Conservation (phyloP, 35 echinoderm and acorn worm species). For the Amphiura filiformis region DNA sequence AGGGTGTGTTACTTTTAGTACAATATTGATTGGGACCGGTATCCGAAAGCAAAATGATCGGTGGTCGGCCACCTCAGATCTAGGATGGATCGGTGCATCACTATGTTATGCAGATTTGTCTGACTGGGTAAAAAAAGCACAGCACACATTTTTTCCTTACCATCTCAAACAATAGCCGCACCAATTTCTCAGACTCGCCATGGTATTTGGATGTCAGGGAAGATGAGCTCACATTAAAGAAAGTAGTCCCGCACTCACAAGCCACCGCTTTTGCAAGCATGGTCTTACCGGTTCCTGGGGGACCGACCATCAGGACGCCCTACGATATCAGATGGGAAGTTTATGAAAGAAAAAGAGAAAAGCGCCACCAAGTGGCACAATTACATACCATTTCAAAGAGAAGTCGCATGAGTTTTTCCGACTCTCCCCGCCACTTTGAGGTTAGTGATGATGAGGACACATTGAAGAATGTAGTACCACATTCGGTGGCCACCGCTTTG, state of each 20-base stretch:
- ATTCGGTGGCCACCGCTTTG: slow-evolving; percentile 85
- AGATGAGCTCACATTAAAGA: slow-evolving; percentile 84
- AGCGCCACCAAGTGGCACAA: neutral
- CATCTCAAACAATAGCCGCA: slow-evolving; percentile 89
- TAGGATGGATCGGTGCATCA: too few relatives aligned
- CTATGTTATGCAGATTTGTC: too few relatives aligned
- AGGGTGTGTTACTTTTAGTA: too few relatives aligned
- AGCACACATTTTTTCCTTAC: slow-evolving; percentile 34
- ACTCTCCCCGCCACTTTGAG: slow-evolving; percentile 86
- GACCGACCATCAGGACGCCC: slow-evolving; percentile 77
- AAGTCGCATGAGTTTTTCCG: slow-evolving; percentile 79
- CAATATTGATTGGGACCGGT: too few relatives aligned
- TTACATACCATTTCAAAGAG: slow-evolving; percentile 93
- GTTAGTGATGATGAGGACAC: slow-evolving; percentile 70
- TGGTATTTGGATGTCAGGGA: slow-evolving; percentile 75
- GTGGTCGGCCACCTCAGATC: too few relatives aligned
- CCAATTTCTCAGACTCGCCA: slow-evolving; percentile 83
- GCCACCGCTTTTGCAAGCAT: slow-evolving; percentile 81
- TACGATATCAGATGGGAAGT: neutral
- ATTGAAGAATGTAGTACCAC: slow-evolving; percentile 88
- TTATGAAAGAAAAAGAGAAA: slow-evolving; percentile 27
- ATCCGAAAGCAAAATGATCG: too few relatives aligned
- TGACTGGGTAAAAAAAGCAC: neutral
- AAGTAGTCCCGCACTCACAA: slow-evolving; percentile 78
- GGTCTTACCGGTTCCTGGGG: slow-evolving; percentile 82